These are phyloP conservation scores for Proterorhinus semilunaris DNA, from an alignment of 2,113 vertebrate genomes.

Conservation along the genomic window DNA sequence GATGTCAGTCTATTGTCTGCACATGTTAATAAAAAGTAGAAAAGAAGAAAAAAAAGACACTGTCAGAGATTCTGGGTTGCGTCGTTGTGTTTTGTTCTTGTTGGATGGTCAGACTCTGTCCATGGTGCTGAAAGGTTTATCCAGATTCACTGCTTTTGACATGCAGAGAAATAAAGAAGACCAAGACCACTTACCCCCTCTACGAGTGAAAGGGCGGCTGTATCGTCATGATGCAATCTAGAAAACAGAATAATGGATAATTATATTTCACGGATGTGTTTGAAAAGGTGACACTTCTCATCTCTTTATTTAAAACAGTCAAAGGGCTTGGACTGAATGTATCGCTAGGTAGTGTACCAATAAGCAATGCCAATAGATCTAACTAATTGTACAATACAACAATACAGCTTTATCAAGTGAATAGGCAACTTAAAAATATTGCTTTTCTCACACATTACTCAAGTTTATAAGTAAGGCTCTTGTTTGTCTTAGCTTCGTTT, in stretches of 20 bases:
- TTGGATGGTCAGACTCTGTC: constrained; percentile 28
- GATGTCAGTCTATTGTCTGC: no score
- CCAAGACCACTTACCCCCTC: background rate
- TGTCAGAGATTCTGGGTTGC: background rate
- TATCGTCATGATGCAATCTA: background rate
- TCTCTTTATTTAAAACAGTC: background rate
- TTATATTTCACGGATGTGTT: background rate
- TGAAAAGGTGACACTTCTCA: background rate
- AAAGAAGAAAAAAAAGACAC: no score
- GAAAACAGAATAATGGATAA: background rate
- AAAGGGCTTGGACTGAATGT: no score
- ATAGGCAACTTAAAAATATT: background rate
- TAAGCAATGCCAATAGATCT: no score
- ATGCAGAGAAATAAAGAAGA: background rate
- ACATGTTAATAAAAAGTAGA: no score
- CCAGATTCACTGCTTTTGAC: background rate
- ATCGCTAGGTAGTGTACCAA: no score
- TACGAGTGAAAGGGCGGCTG: background rate
- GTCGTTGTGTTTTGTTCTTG: background rate
- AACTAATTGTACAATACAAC: no score
- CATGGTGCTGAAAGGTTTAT: constrained; percentile 46
- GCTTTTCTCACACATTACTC: background rate
- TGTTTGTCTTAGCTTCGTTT: background rate
- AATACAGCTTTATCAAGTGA: background rate
- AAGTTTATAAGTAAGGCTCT: background rate